Conservation (phyloP, 1,140 invertebrate genomes). For the Cherax destructor region DNA sequence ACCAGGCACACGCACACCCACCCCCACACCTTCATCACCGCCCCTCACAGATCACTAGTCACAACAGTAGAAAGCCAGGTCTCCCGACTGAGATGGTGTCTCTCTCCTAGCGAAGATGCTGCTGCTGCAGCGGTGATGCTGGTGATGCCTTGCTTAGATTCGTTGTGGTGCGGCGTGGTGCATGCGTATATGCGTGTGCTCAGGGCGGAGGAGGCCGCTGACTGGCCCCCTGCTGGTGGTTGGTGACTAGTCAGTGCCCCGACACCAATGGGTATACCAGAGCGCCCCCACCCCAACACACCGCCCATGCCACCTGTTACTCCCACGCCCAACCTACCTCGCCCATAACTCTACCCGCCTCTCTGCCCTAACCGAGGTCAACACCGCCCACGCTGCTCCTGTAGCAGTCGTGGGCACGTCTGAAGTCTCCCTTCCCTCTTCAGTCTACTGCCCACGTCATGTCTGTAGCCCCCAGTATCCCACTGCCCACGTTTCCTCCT, state of each 20-base stretch:
- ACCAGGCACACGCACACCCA: constrained; percentile 12
- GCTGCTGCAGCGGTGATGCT: no score
- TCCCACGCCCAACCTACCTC: constrained; percentile 2
- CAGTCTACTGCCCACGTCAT: no score
- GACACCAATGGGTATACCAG: constrained; percentile 36
- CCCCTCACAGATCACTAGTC: background rate
- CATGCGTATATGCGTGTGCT: constrained; percentile 15
- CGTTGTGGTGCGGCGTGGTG: background rate
- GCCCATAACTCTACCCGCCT: background rate
- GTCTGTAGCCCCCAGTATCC: no score
- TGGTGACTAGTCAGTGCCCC: background rate
- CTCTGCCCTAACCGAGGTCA: background rate
- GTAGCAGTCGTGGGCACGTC: background rate
- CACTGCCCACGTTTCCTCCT: no score
- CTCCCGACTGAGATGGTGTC: background rate
- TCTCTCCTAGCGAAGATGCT: no score
- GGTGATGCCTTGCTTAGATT: no score
- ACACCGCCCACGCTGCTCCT: background rate
- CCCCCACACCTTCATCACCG: constrained; percentile 1
- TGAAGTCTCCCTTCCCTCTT: no score
- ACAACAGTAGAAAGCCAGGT: background rate
- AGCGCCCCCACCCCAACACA: background rate
- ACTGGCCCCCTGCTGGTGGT: background rate
- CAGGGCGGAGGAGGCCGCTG: constrained; percentile 13
- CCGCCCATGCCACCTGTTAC: constrained; percentile 9